A percentile compares a stretch with the other conserved stretches of the same genome.
These are phyloP conservation scores for Anabacerthia variegaticeps DNA, from an alignment of 2,797 vertebrate genomes.

Conservation along the genomic window DNA sequence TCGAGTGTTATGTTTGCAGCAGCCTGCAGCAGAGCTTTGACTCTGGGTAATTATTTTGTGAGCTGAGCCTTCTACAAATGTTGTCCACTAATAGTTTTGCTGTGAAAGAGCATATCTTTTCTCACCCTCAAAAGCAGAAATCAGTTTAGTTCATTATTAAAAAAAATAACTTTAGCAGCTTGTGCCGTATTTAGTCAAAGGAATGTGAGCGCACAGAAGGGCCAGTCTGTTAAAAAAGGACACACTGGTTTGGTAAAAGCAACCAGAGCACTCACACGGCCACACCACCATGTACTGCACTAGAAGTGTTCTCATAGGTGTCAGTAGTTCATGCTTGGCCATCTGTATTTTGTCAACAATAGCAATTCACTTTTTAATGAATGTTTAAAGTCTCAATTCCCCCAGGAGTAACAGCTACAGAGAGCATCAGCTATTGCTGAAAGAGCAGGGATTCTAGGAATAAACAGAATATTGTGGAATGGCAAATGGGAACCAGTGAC, in stretches of 20 bases:
- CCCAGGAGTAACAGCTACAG: slow-evolving; percentile 43
- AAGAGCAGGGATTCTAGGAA: slow-evolving; percentile 59
- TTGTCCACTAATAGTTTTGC: background rate
- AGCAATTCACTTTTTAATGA: slow-evolving; percentile 70
- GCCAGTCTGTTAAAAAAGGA: slow-evolving; percentile 8
- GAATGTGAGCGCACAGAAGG: background rate
- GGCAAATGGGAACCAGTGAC: slow-evolving; percentile 56
- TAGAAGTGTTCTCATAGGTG: slow-evolving; percentile 43
- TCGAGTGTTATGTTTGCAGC: background rate
- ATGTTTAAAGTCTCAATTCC: slow-evolving; percentile 65
- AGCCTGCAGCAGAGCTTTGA: slow-evolving; percentile 34
- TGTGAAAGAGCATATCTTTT: background rate
- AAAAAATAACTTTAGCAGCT: slow-evolving; percentile 34
- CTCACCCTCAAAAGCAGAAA: background rate
- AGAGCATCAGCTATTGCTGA: slow-evolving; percentile 67
- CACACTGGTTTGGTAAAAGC: background rate
- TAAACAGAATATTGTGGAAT: slow-evolving; percentile 61
- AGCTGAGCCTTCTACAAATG: background rate
- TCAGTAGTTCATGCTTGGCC: slow-evolving; percentile 44
- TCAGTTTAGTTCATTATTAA: background rate
- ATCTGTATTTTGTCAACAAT: slow-evolving; percentile 73
- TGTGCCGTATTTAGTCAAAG: background rate
- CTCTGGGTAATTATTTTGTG: background rate
- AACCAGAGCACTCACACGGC: background rate
- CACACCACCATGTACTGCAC: background rate